A percentile compares a stretch with the other conserved stretches of the same genome.
Conservation (phyloP, 2,888 invertebrate species). For the Ecliptopera silaceata region DNA sequence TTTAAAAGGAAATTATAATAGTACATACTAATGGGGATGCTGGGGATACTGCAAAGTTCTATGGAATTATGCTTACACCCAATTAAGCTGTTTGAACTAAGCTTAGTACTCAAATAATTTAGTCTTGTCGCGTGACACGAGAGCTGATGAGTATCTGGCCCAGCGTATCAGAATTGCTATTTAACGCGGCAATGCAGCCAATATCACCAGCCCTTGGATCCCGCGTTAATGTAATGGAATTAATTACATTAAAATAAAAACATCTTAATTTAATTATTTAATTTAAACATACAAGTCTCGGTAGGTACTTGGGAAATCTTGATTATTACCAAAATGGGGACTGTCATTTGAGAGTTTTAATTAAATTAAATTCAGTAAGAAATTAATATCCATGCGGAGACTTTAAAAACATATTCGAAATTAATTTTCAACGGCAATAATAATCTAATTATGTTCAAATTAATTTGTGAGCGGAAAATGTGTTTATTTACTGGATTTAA, state of each 20-base stretch:
- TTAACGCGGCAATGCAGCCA: too few species aligned
- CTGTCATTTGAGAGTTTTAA: slow-evolving; percentile 7
- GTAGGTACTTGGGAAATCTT: slow-evolving; percentile 20
- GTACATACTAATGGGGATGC: not conserved
- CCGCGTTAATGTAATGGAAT: too few species aligned
- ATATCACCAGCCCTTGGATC: too few species aligned
- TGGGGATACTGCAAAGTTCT: not conserved
- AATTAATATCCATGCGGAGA: slow-evolving; percentile 15
- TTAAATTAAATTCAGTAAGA: slow-evolving; percentile 9
- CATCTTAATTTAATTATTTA: too few species aligned
- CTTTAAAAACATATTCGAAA: slow-evolving; percentile 11
- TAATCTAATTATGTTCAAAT: slow-evolving; percentile 2
- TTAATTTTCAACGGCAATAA: slow-evolving; percentile 9
- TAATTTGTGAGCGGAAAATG: not conserved
- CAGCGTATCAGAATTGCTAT: too few species aligned
- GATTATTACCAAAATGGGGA: slow-evolving; percentile 10
- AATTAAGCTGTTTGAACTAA: not conserved
- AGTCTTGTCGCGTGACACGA: too few species aligned
- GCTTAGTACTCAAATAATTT: too few species aligned
- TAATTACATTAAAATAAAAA: too few species aligned
- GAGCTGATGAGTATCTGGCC: too few species aligned
- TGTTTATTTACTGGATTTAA: too few species aligned
- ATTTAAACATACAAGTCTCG: not conserved
- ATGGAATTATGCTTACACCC: not conserved
- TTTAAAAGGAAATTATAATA: slow-evolving; percentile 4